A percentile compares a stretch with the other conserved stretches of the same genome.
Conservation (phyloP, 1,140 invertebrate genomes). For the Aricia agestis region DNA sequence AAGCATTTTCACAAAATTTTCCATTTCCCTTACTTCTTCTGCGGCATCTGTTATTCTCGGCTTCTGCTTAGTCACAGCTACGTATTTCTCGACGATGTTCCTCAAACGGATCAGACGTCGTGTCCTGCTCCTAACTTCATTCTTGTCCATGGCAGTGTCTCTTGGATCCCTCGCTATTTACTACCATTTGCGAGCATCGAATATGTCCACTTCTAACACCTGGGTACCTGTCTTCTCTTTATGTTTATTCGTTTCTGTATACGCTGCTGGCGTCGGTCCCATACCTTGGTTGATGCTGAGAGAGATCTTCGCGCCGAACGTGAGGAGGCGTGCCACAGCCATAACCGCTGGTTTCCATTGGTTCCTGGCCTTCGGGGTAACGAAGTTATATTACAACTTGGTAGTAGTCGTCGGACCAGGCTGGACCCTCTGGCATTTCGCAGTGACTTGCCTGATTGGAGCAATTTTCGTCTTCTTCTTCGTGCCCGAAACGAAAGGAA, state of each 20-base stretch:
- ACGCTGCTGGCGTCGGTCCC: slow-evolving; percentile 76
- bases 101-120: slow-evolving; percentile 85
- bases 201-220: slow-evolving; percentile 38
- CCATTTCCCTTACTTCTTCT: slow-evolving; percentile 68
- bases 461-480: slow-evolving; percentile 81
- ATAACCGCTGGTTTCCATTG: slow-evolving; percentile 82
- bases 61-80: slow-evolving; percentile 82
- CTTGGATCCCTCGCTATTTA: slow-evolving; percentile 79
- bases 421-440: slow-evolving; percentile 82
- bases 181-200: slow-evolving; percentile 76
- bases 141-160: slow-evolving; percentile 78
- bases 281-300: slow-evolving; percentile 82
- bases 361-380: slow-evolving; percentile 82
- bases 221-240: slow-evolving; percentile 66
- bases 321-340: slow-evolving; percentile 80
- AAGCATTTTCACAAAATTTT: slow-evolving; percentile 80
- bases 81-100: slow-evolving; percentile 81
- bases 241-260: slow-evolving; percentile 63
- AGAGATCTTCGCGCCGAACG: slow-evolving; percentile 80
- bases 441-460: slow-evolving; percentile 78
- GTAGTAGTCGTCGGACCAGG: slow-evolving; percentile 76
- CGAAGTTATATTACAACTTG: slow-evolving; percentile 79
- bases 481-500: slow-evolving; percentile 88
- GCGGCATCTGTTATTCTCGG: slow-evolving; percentile 81
- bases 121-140: slow-evolving; percentile 82